Evolutionary conservation across 2,113 vertebrate genomes (phyloP), one percentile per base, ranked within the genome.

Genomic region (Heterochromis multidens): DNA sequence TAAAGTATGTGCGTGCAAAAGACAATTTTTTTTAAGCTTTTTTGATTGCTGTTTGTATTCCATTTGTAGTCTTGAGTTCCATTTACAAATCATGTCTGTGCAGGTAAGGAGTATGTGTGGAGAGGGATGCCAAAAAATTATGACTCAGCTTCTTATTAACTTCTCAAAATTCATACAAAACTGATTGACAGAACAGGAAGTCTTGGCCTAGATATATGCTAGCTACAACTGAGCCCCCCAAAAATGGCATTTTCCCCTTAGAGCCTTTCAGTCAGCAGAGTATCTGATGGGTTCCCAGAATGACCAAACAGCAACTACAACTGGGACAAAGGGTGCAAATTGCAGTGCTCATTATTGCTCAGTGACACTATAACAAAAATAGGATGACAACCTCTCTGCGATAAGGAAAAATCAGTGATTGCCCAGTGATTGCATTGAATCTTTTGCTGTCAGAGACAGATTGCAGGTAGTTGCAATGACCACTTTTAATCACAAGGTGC

Each of bases 401-500:
- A 62, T 3, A 33, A 10, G 16, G 21, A 62, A 62, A 62, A 62
- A 33, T 62, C 60, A 33, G 60, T 62, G 60, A 29, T 33, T 12
- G 29, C 29, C 60, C 0, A 33, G 19, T 33, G 29, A 33, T 62
- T 62, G 31, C 21, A 62, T 12, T 63, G 10, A 63, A n/a, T 0
- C 37, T 33, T 63, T 63, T 37, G 21, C 12, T 8, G 33, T 65
- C 11, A 10, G 37, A 3, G 17, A 65, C 33, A 13, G 0, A 65
- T 14, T 37, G 11, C 19, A 37, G 6, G 11, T 23, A 37, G 61
- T 7, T 63, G 21, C 33, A 63, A 23, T 19, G 6, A 63, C 13
- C 21, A 7, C 5, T 33, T 63, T 1, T 11, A n/a, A 13, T n/a
- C 31, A 63, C 31, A 63, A 63, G 31, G 19, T n/a, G 33, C 11